Base-by-base conservation (phyloP, 2,888 invertebrate genomes). In the Monopis laevigella region DNA sequence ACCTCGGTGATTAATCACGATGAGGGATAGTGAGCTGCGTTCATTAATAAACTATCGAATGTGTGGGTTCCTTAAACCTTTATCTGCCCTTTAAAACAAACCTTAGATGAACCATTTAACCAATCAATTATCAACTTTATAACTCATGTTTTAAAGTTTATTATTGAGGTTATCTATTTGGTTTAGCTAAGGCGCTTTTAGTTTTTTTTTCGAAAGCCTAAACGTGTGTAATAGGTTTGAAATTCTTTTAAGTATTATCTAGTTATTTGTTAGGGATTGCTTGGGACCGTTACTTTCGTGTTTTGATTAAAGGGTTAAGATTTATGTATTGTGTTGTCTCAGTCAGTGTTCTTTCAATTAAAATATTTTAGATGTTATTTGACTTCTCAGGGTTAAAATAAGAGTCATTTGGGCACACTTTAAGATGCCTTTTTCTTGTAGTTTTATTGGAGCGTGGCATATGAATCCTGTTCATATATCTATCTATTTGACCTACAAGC, bases 21-120 rank as follows among this genome's bases (percentile, higher is more conserved):
- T 40, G 40, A 40, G 13, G 18, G 28, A 40, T 40, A 2, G 40
- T 17, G 17, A n/a, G 29, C 17, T 28, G 3, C 40, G 18, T 40
- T 29, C 40, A 40, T 40, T 40, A 40, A 29, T 40, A 29, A 14
- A 28, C 14, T 28, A 40, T 40, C 40, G 40, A 18, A 11, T 8
- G 28, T 18, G 28, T 26, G 29, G 28, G 17, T 16, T 13, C 26
- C 11, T 18, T 34, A 34, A 34, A 35, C 18, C 4, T 12, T 18
- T 2, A 32, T 3, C 11, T n/a, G 14, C 32, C 7, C 32, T 17
- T 17, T 17, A 32, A 32, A 17, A 3, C 17, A 2, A 32, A 6
- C 14, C 10, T 14, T 32, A 32, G 2, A n/a, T n/a, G n/a, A n/a
- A n/a, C n/a, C n/a, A n/a, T n/a, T n/a, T n/a, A 14, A 2, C n/a